These are phyloP conservation scores for Actenoides hombroni DNA, from an alignment of 2,113 vertebrate species.

Conservation along the genomic window DNA sequence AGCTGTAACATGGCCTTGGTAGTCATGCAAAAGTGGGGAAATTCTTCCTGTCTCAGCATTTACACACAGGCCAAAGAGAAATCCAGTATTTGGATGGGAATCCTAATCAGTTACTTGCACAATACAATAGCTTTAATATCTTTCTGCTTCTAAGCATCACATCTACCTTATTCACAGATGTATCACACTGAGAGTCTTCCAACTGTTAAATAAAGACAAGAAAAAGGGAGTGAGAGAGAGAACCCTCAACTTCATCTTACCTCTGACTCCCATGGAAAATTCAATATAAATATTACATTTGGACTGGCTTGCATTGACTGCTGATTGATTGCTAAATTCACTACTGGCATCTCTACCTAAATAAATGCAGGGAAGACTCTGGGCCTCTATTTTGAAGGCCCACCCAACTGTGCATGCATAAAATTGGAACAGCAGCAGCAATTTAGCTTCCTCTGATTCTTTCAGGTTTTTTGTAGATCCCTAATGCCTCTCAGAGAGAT, in stretches of 20 bases:
- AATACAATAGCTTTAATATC: neutral
- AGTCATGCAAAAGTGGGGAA: neutral
- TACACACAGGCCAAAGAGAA: neutral
- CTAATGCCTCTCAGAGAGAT: neutral
- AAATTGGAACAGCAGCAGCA: conserved; percentile 1
- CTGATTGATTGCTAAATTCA: conserved; percentile 6
- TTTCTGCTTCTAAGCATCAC: neutral
- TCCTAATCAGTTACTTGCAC: neutral
- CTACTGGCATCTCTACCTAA: neutral
- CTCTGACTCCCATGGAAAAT: neutral
- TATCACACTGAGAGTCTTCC: neutral
- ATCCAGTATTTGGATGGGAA: neutral
- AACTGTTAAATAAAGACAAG: neutral
- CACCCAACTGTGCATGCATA: neutral
- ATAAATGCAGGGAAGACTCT: neutral
- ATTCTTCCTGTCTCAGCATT: neutral
- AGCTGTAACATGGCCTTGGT: neutral
- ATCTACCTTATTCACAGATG: neutral
- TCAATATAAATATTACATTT: neutral
- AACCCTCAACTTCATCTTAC: neutral
- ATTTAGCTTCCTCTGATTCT: neutral
- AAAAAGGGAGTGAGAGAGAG: neutral
- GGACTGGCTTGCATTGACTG: neutral
- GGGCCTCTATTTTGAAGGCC: neutral
- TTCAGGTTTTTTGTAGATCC: neutral